Evolutionary conservation across 1,140 invertebrate genomes (phyloP), one percentile per base, ranked within the genome.

Genomic region (Drosophila obscura): DNA sequence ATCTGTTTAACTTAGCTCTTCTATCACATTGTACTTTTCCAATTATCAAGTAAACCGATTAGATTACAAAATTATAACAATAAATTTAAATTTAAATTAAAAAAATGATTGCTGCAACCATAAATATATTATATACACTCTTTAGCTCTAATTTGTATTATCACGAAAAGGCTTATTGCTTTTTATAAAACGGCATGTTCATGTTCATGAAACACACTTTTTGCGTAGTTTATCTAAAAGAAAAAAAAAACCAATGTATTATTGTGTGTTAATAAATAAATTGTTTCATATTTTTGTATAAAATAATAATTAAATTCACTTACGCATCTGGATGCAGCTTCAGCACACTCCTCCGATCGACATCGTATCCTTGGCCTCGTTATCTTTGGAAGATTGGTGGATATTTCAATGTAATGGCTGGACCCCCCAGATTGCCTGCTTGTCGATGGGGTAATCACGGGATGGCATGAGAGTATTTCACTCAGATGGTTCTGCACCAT

Each of bases 171-270:
- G 26, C 56, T 52, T 66, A 75, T 59, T 57, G 61, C 62, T 75
- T 66, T 66, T 75, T 75, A 75, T 53, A 75, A 66, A 75, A 75
- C 61, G 49, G 72, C 55, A 65, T 75, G 72, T 58, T 93, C 92
- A 66, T 94, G 93, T 93, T 98, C 97, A 90, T 97, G 95, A 90
- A 96, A 96, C 81, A 98, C 94, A 83, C 95, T 95, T 91, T 96
- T 97, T 43, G 97, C 97, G 92, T 97, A 97, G 83, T 97, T 97
- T 59, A 96, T 95, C 92, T 96, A 94, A 95, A 94, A 3, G 93
- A 94, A 46, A 94, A 88, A 84, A 75, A 77, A 52, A 19, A 19
- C 19, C 19, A 1, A 43, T 58, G 57, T 68, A 52, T 69, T 64
- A 69, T 69, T 39, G 8, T 19, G 15, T n/a, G 19, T 39, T 53